Evolutionary conservation across 2,888 invertebrate genomes (phyloP), one percentile per base, ranked within the genome.

Genomic region (Epinotia brunnichana): DNA sequence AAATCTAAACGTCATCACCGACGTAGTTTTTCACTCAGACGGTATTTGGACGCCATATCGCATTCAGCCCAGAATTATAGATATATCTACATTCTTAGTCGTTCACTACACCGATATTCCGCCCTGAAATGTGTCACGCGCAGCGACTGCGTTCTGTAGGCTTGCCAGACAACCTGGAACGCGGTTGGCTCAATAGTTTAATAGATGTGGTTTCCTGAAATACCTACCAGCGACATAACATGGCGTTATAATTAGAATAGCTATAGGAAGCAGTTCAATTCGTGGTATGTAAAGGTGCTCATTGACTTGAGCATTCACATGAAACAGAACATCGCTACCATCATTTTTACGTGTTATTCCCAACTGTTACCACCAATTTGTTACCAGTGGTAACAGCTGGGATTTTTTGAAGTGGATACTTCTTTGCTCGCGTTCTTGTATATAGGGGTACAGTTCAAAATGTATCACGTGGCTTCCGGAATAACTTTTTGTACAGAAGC

Each of bases 61-160:
- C 44, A 61, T 44, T 24, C 21, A 61, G 17, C 21, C 21, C 17
- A 9, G 3, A 29, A 19, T 35, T 63, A 35, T 11, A 63, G 51
- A 51, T 63, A 53, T 35, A 35, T n/a, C n/a, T n/a, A n/a, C 24
- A 29, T n/a, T 15, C 15, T 17, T 13, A 54, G 19, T 60, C 19
- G 60, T 54, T 66, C 64, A n/a, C 59, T 60, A 15, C 53, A 64
- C 10, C 24, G 44, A 35, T 60, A 71, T 71, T 51, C 54, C 60
- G 35, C 48, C 41, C 11, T 56, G 67, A 68, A 72, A 72, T 72
- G 56, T 68, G 72, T 68, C 67, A 51, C 17, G 67, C 39, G 72
- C 67, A 61, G 57, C 39, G 64, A 17, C 35, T 54, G 35, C 48
- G 59, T 51, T 64, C 70, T 41, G 51, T 39, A 56, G 67, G 67